These are phyloP conservation scores for Ricordea florida DNA, from an alignment of 92 coral and sea anemone genomes.

Conservation along the genomic window DNA sequence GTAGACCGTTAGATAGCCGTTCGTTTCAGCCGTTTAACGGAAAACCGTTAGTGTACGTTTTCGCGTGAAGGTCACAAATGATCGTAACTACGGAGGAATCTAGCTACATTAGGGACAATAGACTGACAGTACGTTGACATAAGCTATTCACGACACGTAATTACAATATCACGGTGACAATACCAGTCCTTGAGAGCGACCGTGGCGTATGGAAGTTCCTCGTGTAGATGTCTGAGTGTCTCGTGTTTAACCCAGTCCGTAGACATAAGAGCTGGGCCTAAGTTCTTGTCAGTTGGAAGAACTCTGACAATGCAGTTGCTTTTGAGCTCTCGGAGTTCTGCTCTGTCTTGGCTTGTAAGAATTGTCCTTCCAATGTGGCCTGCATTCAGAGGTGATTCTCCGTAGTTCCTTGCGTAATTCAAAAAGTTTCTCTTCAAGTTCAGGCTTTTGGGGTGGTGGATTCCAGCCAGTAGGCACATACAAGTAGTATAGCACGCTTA, in stretches of 20 bases:
- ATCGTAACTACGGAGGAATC: background rate
- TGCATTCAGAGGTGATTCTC: constrained; percentile 7
- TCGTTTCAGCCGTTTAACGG: too few species aligned
- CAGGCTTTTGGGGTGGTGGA: constrained; percentile 22
- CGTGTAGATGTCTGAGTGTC: constrained; percentile 33
- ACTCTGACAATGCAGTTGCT: background rate
- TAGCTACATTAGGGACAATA: background rate
- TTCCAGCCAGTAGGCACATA: constrained; percentile 16
- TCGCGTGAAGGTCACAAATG: too few species aligned
- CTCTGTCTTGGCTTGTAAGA: constrained; percentile 18
- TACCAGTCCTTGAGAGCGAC: constrained; percentile 30
- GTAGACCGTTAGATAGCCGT: too few species aligned
- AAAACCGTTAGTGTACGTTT: too few species aligned
- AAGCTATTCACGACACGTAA: background rate
- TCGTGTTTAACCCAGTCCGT: constrained; percentile 26
- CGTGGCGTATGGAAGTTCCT: constrained; percentile 1
- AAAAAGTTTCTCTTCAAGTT: constrained; percentile 43
- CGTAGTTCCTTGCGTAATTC: constrained; percentile 19
- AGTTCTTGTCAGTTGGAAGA: constrained; percentile 31
- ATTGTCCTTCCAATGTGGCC: constrained; percentile 31
- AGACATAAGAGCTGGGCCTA: constrained; percentile 27
- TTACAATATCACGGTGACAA: background rate
- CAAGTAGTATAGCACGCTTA: too few species aligned
- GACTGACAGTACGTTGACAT: background rate
- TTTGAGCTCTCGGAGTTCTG: constrained; percentile 5